Evolutionary conservation across 2,888 invertebrate species (phyloP), one percentile per base, ranked within the genome.

Genomic region (Athripsodes cinereus): DNA sequence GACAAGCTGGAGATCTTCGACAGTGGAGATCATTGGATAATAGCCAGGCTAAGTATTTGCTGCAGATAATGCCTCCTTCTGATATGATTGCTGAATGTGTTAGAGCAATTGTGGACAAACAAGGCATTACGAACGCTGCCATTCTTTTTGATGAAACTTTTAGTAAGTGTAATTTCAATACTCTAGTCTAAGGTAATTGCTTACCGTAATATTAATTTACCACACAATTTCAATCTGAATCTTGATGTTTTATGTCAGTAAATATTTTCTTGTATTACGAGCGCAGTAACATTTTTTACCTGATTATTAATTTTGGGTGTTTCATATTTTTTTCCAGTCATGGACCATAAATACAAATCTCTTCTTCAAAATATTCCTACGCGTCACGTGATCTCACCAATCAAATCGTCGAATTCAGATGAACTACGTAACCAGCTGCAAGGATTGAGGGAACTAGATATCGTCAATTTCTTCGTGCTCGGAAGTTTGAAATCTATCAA

Each of bases 271-370:
- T n/a, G n/a, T n/a, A n/a, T n/a, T n/a, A n/a, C n/a, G n/a, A n/a
- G n/a, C n/a, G n/a, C n/a, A n/a, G n/a, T n/a, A n/a, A n/a, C n/a
- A n/a, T n/a, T n/a, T n/a, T 31, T 31, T 31, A 31, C 31, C 31
- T 31, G 6, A 46, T 46, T 6, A 6, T 46, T 16, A 16, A 46
- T 46, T 31, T 31, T 31, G 6, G 13, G 16, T 40, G 5, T 8
- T n/a, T 40, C 5, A 40, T 40, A 8, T 40, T 16, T 13, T 3
- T 40, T 47, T 70, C 8, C 75, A 90, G 89, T 92, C 11, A 92
- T 95, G 90, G 92, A 94, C 68, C 92, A 95, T 76, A 94, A 95
- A 72, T 95, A 93, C 73, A 93, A 94, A 72, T 89, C 92, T 10
- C 74, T 96, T 8, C 77, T 96, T 35, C 87, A 92, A 72, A 95